Evolutionary conservation across 2,888 invertebrate species (phyloP).

Genomic region (Phania funesta): DNA sequence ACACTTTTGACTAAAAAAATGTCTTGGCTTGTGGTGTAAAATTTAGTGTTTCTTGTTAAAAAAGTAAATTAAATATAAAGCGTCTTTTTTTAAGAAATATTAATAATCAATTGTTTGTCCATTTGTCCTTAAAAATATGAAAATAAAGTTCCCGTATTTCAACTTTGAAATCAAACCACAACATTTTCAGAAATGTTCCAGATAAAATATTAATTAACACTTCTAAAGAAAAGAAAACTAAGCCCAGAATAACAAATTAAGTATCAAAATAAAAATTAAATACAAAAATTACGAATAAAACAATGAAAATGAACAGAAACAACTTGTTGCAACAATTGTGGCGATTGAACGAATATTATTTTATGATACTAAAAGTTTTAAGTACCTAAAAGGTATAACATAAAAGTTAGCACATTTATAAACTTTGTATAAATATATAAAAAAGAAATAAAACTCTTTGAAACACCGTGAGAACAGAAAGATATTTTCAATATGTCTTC

Average conservation of each 20-base stretch:
- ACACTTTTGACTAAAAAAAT: too few species aligned
- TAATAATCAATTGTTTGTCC: too few species aligned
- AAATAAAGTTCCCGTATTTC: too few species aligned
- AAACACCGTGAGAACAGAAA: background rate
- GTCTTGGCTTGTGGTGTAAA: too few species aligned
- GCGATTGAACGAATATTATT: constrained; percentile 60
- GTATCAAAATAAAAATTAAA: background rate
- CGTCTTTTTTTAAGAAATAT: too few species aligned
- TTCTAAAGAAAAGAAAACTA: background rate
- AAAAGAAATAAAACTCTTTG: background rate
- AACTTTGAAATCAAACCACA: too few species aligned
- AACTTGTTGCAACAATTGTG: constrained; percentile 63
- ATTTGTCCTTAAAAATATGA: too few species aligned
- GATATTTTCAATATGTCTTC: constrained; percentile 36
- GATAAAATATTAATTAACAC: too few species aligned
- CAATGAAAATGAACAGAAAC: constrained; percentile 61
- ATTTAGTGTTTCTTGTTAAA: too few species aligned
- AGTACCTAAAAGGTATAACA: constrained; percentile 50
- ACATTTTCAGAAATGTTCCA: too few species aligned
- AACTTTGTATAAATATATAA: background rate
- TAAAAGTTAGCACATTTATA: background rate
- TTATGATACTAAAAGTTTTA: constrained; percentile 56
- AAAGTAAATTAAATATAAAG: too few species aligned
- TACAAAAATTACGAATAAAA: constrained; percentile 3
- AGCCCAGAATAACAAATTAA: background rate